Evolutionary conservation across 2,888 invertebrate species (phyloP), one percentile per base, ranked within the genome.

Genomic region (Troides helena): DNA sequence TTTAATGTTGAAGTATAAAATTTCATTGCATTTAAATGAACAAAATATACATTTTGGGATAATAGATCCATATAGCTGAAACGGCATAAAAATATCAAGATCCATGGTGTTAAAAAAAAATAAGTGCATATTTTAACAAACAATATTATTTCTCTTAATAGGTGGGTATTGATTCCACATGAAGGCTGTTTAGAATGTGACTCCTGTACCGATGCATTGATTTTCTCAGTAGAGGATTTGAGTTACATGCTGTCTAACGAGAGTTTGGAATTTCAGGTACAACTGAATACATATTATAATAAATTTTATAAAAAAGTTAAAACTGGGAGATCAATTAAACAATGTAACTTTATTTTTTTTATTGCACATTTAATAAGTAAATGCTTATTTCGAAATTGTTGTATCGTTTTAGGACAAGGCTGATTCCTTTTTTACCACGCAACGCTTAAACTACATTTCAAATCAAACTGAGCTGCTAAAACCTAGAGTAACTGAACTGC

Each of bases 151-250:
- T 21, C 7, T n/a, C n/a, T n/a, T n/a, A 53, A 7, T 23, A 94
- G 99, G 73, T 98, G 98, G 96, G 97, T 98, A 0, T 94, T 99
- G 18, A 95, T 98, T 56, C 94, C 94, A 4, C 94, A 95, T 69
- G 93, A 96, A 73, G 99, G 99, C 0, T 99, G 99, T 81, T 94
- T 95, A 79, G 95, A 95, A 76, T 99, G 99, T 81, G 98, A 98
- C 85, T 96, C 96, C 21, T 99, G 99, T 83, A 97, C 97, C 0
- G 97, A 98, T 81, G 96, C 97, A 58, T 93, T 99, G 2, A 90
- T 99, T 46, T 96, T 98, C 86, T 96, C 97, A 2, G 96, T 98
- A 0, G 97, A 99, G 78, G 92, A 94, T 17, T 87, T 99, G 72
- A 92, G 95, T 12, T 84, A 88, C 6, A 85, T 95, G 30, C 94